Evolutionary conservation across 2,888 invertebrate species (phyloP), one percentile per base, ranked within the genome.

Genomic region (Acrocera orbiculus): DNA sequence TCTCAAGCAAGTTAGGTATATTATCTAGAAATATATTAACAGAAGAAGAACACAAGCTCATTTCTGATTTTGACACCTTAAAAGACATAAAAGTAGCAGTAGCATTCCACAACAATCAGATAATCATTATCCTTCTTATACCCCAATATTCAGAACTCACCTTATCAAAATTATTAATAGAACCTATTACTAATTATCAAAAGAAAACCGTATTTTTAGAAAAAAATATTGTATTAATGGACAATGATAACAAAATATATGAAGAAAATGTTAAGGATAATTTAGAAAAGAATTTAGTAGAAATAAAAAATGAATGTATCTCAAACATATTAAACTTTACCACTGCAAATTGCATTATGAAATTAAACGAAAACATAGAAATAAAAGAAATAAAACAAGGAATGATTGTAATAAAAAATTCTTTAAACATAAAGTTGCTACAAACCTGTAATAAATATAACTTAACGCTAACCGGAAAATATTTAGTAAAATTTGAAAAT

Each of bases 1-100:
- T 30, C 8, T 13, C n/a, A 9, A 22, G 22, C n/a, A 22, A 22
- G n/a, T 10, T 22, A 14, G 20, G 15, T 13, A 10, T 30, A 22
- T 22, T 30, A 9, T 30, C 30, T 11, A 7, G 22, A 22, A 30
- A 30, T 22, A 30, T 30, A 11, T 11, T 30, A n/a, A 17, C 30
- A 3, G 19, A 16, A 20, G 10, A 30, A 19, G 30, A 30, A 30
- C 5, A 22, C 3, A 6, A 22, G 5, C 22, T 13, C 13, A 22
- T 30, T 6, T 14, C 30, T 8, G 8, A 30, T 10, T 2, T 8
- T 10, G 22, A 22, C 9, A 7, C 9, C 22, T 22, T 22, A 5
- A 22, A 10, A 22, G 19, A 19, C 8, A 19, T 19, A 7, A 19
- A 19, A 19, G 8, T 19, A 7, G 19, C 3, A 19, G 19, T 19